Base-by-base conservation (phyloP, 2,797 vertebrate genomes). In the Danio choprae region DNA sequence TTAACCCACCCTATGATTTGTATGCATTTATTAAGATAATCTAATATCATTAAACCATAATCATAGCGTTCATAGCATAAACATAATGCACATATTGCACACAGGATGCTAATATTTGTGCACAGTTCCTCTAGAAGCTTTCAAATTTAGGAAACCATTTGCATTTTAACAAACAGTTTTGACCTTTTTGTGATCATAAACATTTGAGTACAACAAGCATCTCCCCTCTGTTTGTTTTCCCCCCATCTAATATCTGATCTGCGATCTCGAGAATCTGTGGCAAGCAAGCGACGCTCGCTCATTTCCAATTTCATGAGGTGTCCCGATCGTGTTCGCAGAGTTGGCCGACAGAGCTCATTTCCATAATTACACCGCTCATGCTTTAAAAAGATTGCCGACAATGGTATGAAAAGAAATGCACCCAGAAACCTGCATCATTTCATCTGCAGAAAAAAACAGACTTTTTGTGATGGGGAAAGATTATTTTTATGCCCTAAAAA, bases 311-410 rank as follows among this genome's bases (percentile, higher is more conserved):
- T 77, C 74, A 77, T 22, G 7, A 75, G 59, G 48, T 71, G 50
- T 65, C 50, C 50, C 16, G 46, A 67, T 70, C 50, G 8, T 4
- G 44, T 63, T 53, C 6, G 46, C 20, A 6, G 44, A 10, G 60
- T 22, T 68, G 40, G 16, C 50, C 7, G 63, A 16, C 53, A 12
- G 11, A 72, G 11, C 77, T 71, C 59, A 79, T 83, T 78, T 80
- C 59, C 82, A 83, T 83, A 76, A 83, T 83, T 75, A 48, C 53
- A 59, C 55, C 29, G 55, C 43, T 43, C 13, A 73, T 58, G 40
- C 41, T 29, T 29, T 29, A 51, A 67, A 69, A 53, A 9, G 13
- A 36, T 36, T 4, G n/a, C 9, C 20, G 59, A 36, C 43, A 62
- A 50, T 50, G 12, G 67, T 13, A 48, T 41, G 40, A 69, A 81